Percentiles rank a stretch among this genome's conserved stretches.
Evolutionary conservation across 2,888 invertebrate genomes (phyloP).

Genomic region (Hypsopygia costalis): DNA sequence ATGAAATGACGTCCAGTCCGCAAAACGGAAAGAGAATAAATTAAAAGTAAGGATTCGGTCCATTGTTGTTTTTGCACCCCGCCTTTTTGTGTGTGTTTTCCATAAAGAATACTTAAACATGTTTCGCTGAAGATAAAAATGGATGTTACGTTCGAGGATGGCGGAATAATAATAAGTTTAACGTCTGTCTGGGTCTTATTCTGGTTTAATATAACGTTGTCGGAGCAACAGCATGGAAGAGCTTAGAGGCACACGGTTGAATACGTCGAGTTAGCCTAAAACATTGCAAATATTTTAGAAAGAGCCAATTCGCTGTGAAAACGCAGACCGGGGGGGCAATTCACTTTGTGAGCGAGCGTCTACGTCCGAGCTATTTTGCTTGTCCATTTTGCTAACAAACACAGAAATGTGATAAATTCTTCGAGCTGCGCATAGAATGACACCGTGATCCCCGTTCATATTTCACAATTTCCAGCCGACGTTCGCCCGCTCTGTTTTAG

Average conservation of each 20-base stretch:
- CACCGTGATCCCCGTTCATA: constrained; percentile 57
- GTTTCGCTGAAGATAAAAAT: constrained; percentile 32
- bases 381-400: constrained; percentile 40
- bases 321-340: constrained; percentile 19
- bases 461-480: constrained; percentile 58
- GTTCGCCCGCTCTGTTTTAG: constrained; percentile 38
- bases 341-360: constrained; percentile 19
- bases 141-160: constrained; percentile 24
- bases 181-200: constrained; percentile 6
- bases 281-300: constrained; percentile 32
- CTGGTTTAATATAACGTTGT: constrained; percentile 10
- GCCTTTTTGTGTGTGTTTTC: constrained; percentile 39
- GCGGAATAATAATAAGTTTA: constrained; percentile 24
- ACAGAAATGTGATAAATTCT: constrained; percentile 57
- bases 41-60: constrained; percentile 60
- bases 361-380: constrained; percentile 24
- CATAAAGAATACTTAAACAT: constrained; percentile 40
- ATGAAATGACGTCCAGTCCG: constrained; percentile 59
- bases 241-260: constrained; percentile 19
- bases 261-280: constrained; percentile 10
- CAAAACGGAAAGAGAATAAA: constrained; percentile 57
- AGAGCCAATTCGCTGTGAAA: constrained; percentile 31
- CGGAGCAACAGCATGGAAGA: constrained; percentile 16
- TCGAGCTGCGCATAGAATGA: constrained; percentile 48
- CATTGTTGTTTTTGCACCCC: constrained; percentile 50